Evolutionary conservation across 1,140 invertebrate genomes (phyloP).

Genomic region (Bicyclus anynana): DNA sequence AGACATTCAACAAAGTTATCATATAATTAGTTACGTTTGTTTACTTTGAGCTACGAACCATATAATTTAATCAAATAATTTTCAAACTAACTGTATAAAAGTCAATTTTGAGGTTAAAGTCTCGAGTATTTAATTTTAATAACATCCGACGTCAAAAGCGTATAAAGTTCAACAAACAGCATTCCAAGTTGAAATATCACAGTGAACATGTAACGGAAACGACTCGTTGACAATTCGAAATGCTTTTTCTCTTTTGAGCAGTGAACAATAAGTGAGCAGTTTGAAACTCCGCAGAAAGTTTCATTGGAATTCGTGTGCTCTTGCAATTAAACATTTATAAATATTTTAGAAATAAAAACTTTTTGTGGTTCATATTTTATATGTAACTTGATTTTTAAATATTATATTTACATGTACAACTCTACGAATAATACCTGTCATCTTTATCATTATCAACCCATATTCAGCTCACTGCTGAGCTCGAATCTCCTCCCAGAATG

Average conservation of each 20-base stretch:
- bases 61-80: no score
- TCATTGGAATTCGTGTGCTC: background rate
- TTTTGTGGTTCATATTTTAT: background rate
- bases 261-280: background rate
- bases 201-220: constrained; percentile 18
- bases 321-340: background rate
- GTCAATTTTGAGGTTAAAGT: background rate
- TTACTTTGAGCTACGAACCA: no score
- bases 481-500: no score
- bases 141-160: background rate
- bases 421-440: no score
- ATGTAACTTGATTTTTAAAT: no score
- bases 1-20: no score
- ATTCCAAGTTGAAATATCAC: constrained; percentile 24
- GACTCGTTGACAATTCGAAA: constrained; percentile 21
- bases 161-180: constrained; percentile 3
- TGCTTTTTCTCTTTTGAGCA: constrained; percentile 14
- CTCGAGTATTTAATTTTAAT: background rate
- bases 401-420: no score
- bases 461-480: no score
- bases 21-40: no score
- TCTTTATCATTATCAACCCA: no score
- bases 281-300: background rate
- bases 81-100: no score
- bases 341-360: no score